Base-by-base conservation (phyloP, 2,113 vertebrate genomes). In the Lepidothrix coronata region DNA sequence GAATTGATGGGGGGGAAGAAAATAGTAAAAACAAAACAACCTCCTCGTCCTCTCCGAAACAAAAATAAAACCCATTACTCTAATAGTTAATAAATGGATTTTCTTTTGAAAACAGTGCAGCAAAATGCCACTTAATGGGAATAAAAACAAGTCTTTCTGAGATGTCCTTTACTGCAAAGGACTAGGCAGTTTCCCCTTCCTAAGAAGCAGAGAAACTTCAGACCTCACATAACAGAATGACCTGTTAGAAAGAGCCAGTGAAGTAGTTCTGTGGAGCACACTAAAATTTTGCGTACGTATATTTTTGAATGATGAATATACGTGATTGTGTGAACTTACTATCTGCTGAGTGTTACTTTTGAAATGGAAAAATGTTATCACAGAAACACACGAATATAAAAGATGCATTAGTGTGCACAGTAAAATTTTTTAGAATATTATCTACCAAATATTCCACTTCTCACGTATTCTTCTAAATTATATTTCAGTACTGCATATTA, bases 391-490 rank as follows among this genome's bases (percentile, higher is more conserved):
- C 9, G 21, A 75, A 67, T 44, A 35, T 41, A 74, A 95, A 85
- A 97, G 66, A 72, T 39, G 58, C 37, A 75, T 43, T 76, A 94
- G 82, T 88, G 65, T 78, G 41, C 19, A 35, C 61, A 93, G 81
- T 87, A 78, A 72, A 55, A 67, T 51, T 66, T 70, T 77, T 96
- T 83, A 93, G 85, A 96, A 51, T 89, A 91, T 81, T 87, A 97
- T 73, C 75, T 97, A 96, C 91, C 89, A 94, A 96, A 86, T 90
- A 97, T 66, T 93, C 39, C 18, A 44, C 85, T 96, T 97, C 80
- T 97, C 93, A 86, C 27, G 18, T 67, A 58, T 89, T 91, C 95
- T 97, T 92, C 91, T 94, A 93, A 78, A 95, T 72, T 95, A 65
- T n/a, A 41, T 92, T 93, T 95, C 91, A 96, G 83, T 93, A 81